Base-by-base conservation (phyloP, 2,888 invertebrate species). In the Cerastis rubricosa region DNA sequence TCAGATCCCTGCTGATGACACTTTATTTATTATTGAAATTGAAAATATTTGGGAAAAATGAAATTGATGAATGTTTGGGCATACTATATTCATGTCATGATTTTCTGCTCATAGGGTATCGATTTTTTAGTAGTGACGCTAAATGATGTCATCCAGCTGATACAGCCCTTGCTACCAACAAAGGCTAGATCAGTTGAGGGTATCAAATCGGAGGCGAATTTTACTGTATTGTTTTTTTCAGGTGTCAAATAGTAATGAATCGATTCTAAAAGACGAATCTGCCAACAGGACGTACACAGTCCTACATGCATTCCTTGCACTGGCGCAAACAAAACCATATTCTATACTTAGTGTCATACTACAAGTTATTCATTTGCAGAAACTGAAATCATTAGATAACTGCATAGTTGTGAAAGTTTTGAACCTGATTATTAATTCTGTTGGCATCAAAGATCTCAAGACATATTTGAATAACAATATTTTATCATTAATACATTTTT, bases 201-300 rank as follows among this genome's bases (percentile, higher is more conserved):
- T 17, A 61, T 40, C 25, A 43, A 22, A 51, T 51, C n/a, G 2
- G 7, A 59, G 45, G 25, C 17, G 1, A 63, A 9, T 67, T 14
- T 51, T 17, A 45, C 12, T 49, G 6, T 59, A 63, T 71, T 61
- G 76, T 92, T 92, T 7, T 7, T 91, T 94, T 91, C 89, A 97
- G 94, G 94, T 96, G 47, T 89, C 95, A 45, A 90, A 93, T 51
- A 88, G 92, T 68, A 93, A 92, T 59, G 93, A 95, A 74, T 92
- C 95, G 57, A 94, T 97, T 87, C 87, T 95, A 69, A 94, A 95
- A 80, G 98, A 98, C 88, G 98, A 98, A 92, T 94, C 94, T 2
- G 93, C 94, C 0, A 97, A 97, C 81, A 94, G 97, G 89, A 97
- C 97, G 1, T 93, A 97, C 0, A 97, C 97, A 61, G 96, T 97